phyloP scores from a whole-genome alignment of 2,113 vertebrate genomes.

The Leucopternis melanops region DNA sequence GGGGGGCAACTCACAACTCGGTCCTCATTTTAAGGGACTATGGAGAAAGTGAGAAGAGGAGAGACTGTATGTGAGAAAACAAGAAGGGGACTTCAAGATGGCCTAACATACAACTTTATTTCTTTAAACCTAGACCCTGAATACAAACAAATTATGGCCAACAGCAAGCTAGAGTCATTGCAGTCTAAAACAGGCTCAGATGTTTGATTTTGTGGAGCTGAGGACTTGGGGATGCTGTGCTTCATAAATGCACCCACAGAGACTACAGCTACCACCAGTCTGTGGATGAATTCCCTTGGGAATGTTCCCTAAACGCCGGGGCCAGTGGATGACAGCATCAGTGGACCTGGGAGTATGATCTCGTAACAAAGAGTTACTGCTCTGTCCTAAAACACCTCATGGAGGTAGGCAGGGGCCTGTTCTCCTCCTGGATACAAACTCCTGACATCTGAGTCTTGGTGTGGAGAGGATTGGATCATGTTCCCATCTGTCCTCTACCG shows the following conservation, averaged over 20 bases:
- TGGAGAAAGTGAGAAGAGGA: not conserved
- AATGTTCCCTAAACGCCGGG: not conserved
- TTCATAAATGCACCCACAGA: not conserved
- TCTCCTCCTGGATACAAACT: not conserved
- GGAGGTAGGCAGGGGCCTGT: not conserved
- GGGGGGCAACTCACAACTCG: not conserved
- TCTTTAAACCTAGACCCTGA: not conserved
- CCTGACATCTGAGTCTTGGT: not conserved
- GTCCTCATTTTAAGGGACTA: not conserved
- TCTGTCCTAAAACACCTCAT: not conserved
- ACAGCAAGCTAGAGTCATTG: not conserved
- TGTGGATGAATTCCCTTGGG: not conserved
- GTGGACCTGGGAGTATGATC: not conserved
- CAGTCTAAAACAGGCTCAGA: not conserved
- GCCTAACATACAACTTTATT: not conserved
- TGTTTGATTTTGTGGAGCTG: not conserved
- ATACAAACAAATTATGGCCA: not conserved
- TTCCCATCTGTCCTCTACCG: not conserved
- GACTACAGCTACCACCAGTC: not conserved
- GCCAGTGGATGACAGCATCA: not conserved
- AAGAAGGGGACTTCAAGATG: not conserved
- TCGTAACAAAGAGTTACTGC: not conserved
- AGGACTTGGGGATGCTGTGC: not conserved
- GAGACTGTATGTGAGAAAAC: not conserved
- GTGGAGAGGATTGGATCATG: not conserved